A percentile compares a stretch with the other conserved stretches of the same genome.
phyloP scores from a whole-genome alignment of 2,113 vertebrate genomes.

The Pteropus alecto region DNA sequence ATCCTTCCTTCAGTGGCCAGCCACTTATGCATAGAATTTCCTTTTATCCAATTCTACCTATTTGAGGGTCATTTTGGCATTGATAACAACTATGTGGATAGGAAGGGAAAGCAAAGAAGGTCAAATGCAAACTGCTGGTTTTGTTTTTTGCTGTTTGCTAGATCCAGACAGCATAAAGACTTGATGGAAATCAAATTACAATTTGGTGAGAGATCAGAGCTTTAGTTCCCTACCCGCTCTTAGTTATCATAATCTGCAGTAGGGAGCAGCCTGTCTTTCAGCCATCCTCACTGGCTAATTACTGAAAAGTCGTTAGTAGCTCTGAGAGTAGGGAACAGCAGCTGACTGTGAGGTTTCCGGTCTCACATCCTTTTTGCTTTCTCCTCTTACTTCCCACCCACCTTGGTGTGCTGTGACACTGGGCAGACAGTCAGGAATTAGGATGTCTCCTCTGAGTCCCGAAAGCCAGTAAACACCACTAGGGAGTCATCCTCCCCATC shows the following conservation, averaged over 20 bases:
- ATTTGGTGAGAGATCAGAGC: neutral
- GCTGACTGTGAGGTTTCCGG: neutral
- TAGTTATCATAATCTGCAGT: neutral
- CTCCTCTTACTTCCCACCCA: neutral
- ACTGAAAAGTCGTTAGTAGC: neutral
- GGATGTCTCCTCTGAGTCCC: neutral
- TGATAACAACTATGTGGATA: neutral
- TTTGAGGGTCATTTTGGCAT: neutral
- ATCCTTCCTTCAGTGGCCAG: neutral
- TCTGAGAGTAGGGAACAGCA: neutral
- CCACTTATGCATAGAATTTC: neutral
- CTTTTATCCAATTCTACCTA: neutral
- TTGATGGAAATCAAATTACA: neutral
- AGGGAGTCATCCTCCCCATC: neutral
- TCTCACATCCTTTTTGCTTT: neutral
- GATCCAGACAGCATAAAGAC: neutral
- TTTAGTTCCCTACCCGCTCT: neutral
- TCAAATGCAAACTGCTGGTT: neutral
- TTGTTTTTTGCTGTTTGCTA: neutral
- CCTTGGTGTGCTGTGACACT: neutral
- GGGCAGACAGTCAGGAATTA: neutral
- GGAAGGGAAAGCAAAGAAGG: neutral
- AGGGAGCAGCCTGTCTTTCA: too few relatives aligned
- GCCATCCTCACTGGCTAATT: neutral
- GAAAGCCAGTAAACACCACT: neutral